Percentiles rank a stretch among this genome's conserved stretches.
These are phyloP conservation scores for Thymelicus sylvestris DNA, from an alignment of 2,888 invertebrate genomes.

Conservation along the genomic window DNA sequence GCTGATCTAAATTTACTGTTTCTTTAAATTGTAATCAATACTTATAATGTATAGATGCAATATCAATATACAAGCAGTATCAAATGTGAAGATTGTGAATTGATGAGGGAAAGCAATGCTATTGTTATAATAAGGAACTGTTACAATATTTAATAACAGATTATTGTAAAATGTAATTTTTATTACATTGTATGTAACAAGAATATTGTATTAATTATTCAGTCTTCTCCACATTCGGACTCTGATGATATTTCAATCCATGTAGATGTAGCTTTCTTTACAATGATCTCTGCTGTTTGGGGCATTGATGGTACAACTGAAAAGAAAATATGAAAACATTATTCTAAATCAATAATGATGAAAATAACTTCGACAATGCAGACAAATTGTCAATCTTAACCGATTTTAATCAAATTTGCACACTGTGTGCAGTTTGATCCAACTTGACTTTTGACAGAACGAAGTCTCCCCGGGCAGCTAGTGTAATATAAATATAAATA, in stretches of 20 bases:
- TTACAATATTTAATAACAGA: constrained; percentile 66
- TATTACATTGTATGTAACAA: constrained; percentile 72
- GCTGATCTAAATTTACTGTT: background rate
- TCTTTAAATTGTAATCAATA: background rate
- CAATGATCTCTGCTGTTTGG: constrained; percentile 68
- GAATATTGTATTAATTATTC: constrained; percentile 50
- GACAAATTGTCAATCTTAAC: too few relatives aligned
- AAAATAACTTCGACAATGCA: too few relatives aligned
- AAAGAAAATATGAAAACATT: constrained; percentile 43
- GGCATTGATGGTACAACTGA: constrained; percentile 69
- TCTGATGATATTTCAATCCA: constrained; percentile 81
- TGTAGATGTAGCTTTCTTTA: constrained; percentile 62
- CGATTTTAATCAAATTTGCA: too few relatives aligned
- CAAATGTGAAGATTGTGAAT: constrained; percentile 59
- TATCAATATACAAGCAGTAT: constrained; percentile 43
- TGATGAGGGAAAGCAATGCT: constrained; percentile 62
- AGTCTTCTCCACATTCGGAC: constrained; percentile 64
- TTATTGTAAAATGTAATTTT: constrained; percentile 66
- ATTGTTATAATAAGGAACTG: constrained; percentile 58
- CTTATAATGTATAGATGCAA: background rate
- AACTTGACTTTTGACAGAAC: too few relatives aligned
- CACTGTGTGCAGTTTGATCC: too few relatives aligned
- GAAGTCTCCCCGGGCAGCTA: too few relatives aligned
- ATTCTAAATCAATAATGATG: background rate
- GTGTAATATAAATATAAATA: too few relatives aligned